Base-by-base conservation (phyloP, 30 jellyfish, hydroid and myxozoan species). In the Turritopsis rubra region DNA sequence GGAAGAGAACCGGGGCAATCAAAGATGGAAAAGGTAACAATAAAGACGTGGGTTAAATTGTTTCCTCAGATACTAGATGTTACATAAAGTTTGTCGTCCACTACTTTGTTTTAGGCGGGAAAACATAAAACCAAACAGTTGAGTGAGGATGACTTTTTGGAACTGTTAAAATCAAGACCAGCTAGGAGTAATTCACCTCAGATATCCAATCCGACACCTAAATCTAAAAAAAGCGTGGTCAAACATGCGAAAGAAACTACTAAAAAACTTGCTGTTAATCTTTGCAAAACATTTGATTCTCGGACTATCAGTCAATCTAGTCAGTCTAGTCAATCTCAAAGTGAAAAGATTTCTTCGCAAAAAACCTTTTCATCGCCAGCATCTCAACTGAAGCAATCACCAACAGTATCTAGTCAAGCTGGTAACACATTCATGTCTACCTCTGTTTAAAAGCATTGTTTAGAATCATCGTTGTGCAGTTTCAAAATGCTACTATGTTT, bases 1-100 rank as follows among this genome's bases (percentile, higher is more conserved):
- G 99, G 99, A 25, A 71, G 96, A 82, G 99, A 94, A 54, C 92
- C 98, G 21, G 99, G 99, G 18, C 90, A 80, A 53, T 80, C 99
- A 52, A 94, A 94, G 79, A 21, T 94, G 73, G 92, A 85, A 66
- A 94, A 94, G 91, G 99, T 89, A 52, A 68, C 27, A 1, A 20
- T 30, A 83, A 16, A 28, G 23, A 5, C 13, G 60, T 41, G n/a
- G n/a, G n/a, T n/a, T n/a, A n/a, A n/a, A n/a, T n/a, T n/a, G n/a
- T n/a, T n/a, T n/a, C n/a, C n/a, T n/a, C n/a, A n/a, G n/a, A n/a
- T n/a, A n/a, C n/a, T n/a, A n/a, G n/a, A n/a, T n/a, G n/a, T n/a
- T n/a, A n/a, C n/a, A n/a, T n/a, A n/a, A n/a, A n/a, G n/a, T n/a
- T n/a, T n/a, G n/a, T n/a, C 13, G 60, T 41, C 60, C 60, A 41